Conservation (phyloP, 2,113 vertebrate genomes). For the Bettongia penicillata region DNA sequence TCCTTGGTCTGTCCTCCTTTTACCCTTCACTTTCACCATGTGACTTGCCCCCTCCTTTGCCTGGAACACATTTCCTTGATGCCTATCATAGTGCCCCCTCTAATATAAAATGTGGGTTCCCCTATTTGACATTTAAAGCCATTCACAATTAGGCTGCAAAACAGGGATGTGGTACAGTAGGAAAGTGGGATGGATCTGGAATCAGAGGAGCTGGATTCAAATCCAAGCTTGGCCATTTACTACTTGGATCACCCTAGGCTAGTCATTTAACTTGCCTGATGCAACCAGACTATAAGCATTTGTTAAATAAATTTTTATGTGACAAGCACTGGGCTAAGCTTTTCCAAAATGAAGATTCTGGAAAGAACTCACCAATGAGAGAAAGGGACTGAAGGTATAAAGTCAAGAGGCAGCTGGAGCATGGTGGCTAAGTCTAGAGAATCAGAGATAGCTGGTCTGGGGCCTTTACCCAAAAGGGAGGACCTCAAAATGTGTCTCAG, state of each 20-base stretch:
- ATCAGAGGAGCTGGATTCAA: neutral
- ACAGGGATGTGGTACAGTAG: neutral
- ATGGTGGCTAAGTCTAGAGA: neutral
- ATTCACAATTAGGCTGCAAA: neutral
- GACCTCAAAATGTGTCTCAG: neutral
- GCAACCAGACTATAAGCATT: neutral
- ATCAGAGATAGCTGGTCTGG: neutral
- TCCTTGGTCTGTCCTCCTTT: no score
- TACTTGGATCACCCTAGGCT: no score
- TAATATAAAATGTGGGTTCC: neutral
- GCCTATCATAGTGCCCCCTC: no score
- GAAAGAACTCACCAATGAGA: neutral
- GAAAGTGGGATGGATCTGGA: neutral
- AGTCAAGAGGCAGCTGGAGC: neutral
- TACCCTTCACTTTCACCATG: no score
- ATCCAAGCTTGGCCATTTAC: neutral
- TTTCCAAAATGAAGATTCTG: neutral
- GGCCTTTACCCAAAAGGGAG: neutral
- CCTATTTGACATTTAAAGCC: neutral
- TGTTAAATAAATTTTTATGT: neutral
- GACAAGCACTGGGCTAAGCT: no score
- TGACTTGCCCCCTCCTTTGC: no score
- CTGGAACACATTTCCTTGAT: no score
- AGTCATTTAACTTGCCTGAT: neutral
- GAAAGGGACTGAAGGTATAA: neutral